These are phyloP conservation scores for Saxicola maurus DNA, from an alignment of 2,797 vertebrate species.

Conservation along the genomic window DNA sequence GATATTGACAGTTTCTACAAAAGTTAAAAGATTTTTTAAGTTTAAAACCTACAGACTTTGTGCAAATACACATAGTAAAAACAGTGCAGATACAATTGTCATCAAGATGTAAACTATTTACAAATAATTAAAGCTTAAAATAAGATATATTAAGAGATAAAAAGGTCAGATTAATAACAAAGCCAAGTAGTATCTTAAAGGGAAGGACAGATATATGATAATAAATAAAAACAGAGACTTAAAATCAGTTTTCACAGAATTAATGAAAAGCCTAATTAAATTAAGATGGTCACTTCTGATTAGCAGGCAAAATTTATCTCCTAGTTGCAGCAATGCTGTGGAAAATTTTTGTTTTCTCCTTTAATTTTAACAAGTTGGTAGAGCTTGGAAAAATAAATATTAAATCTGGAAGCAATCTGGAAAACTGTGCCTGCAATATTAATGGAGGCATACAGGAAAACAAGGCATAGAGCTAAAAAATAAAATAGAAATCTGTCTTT, in stretches of 20 bases:
- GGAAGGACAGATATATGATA: not conserved
- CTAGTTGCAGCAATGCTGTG: not conserved
- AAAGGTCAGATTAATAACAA: not conserved
- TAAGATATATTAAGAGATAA: not conserved
- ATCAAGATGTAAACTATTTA: not conserved
- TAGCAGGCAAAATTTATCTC: not conserved
- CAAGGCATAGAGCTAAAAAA: not conserved
- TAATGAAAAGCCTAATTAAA: not conserved
- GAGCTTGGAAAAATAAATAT: not conserved
- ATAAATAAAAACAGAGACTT: not conserved
- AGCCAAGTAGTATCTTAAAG: not conserved
- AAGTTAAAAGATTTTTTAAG: not conserved
- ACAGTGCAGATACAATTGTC: not conserved
- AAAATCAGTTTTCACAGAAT: not conserved
- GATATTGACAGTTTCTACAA: not conserved
- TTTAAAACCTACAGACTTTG: not conserved
- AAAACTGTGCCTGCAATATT: not conserved
- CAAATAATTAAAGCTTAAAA: not conserved
- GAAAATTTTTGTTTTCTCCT: not conserved
- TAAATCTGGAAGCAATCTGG: not conserved
- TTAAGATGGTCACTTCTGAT: constrained; percentile 1
- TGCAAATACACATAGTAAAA: not conserved
- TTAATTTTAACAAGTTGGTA: not conserved
- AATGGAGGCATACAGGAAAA: not conserved
- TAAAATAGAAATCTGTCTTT: not conserved